Evolutionary conservation across 2,797 vertebrate genomes (phyloP), one percentile per base, ranked within the genome.

Genomic region (Sardinella longiceps): DNA sequence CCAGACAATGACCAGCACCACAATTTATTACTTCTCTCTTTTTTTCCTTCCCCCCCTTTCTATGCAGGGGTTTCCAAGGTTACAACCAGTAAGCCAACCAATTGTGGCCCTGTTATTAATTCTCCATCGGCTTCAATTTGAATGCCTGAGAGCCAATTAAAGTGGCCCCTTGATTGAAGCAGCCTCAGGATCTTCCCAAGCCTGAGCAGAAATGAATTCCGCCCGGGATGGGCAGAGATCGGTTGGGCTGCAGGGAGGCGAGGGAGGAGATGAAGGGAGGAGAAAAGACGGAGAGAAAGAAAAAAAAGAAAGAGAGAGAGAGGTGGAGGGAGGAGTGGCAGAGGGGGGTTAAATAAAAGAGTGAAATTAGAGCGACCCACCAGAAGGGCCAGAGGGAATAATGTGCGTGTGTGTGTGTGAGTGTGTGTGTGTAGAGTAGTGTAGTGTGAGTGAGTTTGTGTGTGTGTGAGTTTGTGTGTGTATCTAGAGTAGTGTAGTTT

Each of bases 91-190:
- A 86, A 81, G 81, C 87, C 90, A 90, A 92, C 89, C 90, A 91
- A 92, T 87, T 88, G 88, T 88, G 89, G 87, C 89, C 91, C 89
- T 91, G 91, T 93, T 93, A 94, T 95, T 95, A 93, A 93, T 95
- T 93, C 91, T 90, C 91, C 90, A 93, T 95, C 91, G 91, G 90
- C 93, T 95, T 94, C 89, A 92, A 92, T 95, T 94, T 93, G 88
- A 93, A 93, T 93, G 92, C 90, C 91, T 94, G 91, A 92, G 91
- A 94, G 92, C 92, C 93, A 95, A 94, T 94, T 95, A 94, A 94
- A 93, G 87, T 86, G 80, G 84, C 82, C 84, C 37, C 89, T 90
- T 94, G 94, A 95, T 94, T 94, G 93, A 94, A 94, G 93, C 90
- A 89, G 89, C 91, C 93, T 87, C 90, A 88, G 92, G 93, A 94